Evolutionary conservation across 2,797 vertebrate species (phyloP), one percentile per base, ranked within the genome.

Genomic region (Clarias platycephalus): DNA sequence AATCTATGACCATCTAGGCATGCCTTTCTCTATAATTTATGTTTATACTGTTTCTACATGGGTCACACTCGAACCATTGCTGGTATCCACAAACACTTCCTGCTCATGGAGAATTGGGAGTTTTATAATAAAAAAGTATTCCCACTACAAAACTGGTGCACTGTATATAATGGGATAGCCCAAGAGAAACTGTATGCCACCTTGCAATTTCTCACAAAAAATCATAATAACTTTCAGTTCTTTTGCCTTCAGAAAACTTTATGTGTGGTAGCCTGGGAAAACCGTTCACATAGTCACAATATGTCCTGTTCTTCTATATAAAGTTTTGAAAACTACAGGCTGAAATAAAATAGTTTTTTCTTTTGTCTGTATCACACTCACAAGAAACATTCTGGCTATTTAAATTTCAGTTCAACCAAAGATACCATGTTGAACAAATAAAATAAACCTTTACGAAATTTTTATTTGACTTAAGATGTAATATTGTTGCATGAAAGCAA

Each of bases 21-120:
- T 79, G 77, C 1, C 0, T 26, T 63, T 60, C 24, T 62, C 5
- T 4, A 57, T 62, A 58, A 31, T 57, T 76, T 57, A 53, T 34
- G 22, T 78, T 78, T 44, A 79, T 44, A 63, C 18, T 79, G 63
- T 79, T 79, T 64, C 15, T 18, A n/a, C 24, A 26, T 44, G 57
- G 24, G 58, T 64, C n/a, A 20, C 24, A 26, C 57, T 44, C 8
- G 40, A 77, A 60, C 53, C 53, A 24, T 15, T 15, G 26, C 4
- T 79, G 15, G 15, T 26, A 16, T 60, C 57, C 37, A 4, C 26
- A 63, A 79, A 79, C 7, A 8, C 13, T 10, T 63, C 13, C 40
- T 79, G 3, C 15, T 44, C 24, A 26, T 0, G 40, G 24, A 79
- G 16, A 79, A 63, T 63, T 40, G 22, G 18, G 57, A 40, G 12